phyloP scores from a whole-genome alignment of 1,140 invertebrate species.

The Meloidogyne floridensis region DNA sequence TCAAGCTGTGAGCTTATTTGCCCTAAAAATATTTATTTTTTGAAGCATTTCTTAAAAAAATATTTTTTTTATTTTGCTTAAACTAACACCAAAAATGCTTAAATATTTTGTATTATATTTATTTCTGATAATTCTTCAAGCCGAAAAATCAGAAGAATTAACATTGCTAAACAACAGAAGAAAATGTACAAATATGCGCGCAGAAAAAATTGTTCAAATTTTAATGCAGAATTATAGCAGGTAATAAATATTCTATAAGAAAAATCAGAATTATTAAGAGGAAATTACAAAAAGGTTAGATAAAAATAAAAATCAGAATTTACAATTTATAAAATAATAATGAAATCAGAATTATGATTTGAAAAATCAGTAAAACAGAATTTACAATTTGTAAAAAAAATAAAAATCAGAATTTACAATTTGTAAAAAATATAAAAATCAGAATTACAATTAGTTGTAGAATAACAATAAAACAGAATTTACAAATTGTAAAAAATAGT shows the following conservation, averaged over 20 bases:
- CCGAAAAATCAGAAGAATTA: neutral
- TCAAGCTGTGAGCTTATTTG: no score
- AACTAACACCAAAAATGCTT: neutral
- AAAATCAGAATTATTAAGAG: neutral
- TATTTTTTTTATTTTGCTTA: no score
- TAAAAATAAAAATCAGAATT: no score
- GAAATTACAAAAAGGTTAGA: no score
- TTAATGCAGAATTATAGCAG: conserved; percentile 44
- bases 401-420: neutral
- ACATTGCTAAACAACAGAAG: neutral
- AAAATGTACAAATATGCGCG: conserved; percentile 11
- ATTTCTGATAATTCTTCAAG: neutral
- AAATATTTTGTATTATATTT: neutral
- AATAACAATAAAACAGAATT: no score
- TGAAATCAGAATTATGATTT: neutral
- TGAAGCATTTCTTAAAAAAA: no score
- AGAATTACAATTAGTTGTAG: no score
- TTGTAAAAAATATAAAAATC: neutral
- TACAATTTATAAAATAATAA: no score
- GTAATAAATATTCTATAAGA: conserved; percentile 15
- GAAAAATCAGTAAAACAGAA: neutral
- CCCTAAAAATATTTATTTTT: no score
- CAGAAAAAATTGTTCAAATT: conserved; percentile 28
- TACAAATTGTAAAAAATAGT: no score
- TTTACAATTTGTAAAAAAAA: neutral